phyloP scores from a whole-genome alignment of 2,113 vertebrate genomes.

The Alouatta palliata region DNA sequence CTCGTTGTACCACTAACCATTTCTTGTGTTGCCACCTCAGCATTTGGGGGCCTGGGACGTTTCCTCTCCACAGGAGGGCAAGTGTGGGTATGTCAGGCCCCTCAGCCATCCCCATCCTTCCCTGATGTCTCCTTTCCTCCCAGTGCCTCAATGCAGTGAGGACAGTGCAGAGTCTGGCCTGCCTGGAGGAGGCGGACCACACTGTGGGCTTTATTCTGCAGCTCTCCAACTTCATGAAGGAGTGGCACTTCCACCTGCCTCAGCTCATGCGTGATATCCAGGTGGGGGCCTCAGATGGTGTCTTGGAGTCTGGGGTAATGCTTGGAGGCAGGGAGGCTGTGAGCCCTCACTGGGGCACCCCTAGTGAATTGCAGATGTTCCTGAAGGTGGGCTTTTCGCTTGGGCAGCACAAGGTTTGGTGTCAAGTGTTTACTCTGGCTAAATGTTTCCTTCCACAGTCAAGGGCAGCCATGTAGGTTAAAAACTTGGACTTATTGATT shows the following conservation, averaged over 20 bases:
- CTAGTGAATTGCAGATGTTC: neutral
- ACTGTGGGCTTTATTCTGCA: constrained; percentile 98
- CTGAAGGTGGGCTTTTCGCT: accelerated
- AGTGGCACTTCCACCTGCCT: constrained; percentile 98
- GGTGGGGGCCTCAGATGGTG: constrained; percentile 75
- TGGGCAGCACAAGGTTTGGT: neutral
- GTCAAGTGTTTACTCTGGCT: neutral
- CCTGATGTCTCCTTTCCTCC: neutral
- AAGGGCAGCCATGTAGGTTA: neutral
- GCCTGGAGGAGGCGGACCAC: constrained; percentile 97
- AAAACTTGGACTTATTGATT: neutral
- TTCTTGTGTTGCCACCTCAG: neutral
- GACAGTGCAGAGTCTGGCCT: constrained; percentile 94
- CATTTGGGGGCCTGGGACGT: neutral
- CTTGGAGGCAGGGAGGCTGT: accelerated
- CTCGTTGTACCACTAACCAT: neutral
- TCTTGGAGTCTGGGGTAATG: neutral
- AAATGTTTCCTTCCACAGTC: neutral
- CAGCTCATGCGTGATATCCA: constrained; percentile 94
- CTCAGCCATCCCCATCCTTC: neutral
- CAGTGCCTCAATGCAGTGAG: constrained; percentile 97
- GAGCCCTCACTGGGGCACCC: neutral
- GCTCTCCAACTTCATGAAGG: constrained; percentile 95
- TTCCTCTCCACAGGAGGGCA: neutral
- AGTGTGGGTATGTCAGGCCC: neutral